Evolutionary conservation across 1,140 invertebrate genomes (phyloP).

Genomic region (Heliconius eleuchia): DNA sequence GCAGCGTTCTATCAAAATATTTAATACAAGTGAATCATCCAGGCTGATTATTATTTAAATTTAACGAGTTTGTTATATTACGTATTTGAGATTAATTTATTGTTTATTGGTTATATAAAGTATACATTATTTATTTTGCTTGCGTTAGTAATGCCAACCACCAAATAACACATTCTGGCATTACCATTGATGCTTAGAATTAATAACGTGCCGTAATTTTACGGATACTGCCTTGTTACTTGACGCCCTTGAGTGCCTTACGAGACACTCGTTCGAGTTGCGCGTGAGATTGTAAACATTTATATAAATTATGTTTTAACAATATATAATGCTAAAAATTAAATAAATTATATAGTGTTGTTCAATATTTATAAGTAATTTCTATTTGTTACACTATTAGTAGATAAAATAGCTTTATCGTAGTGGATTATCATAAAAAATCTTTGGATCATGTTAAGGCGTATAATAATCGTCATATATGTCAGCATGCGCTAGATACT

Average conservation of each 20-base stretch:
- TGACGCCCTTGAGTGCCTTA: slow-evolving; percentile 36
- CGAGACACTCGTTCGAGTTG: slow-evolving; percentile 21
- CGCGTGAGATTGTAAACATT: slow-evolving; percentile 21
- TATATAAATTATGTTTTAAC: background rate
- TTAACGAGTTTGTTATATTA: background rate
- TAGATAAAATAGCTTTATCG: background rate
- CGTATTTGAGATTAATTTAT: background rate
- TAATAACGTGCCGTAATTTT: too few relatives aligned
- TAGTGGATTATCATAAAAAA: slow-evolving; percentile 32
- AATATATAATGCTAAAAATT: background rate
- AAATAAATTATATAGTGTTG: background rate
- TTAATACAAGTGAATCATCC: background rate
- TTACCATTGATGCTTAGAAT: too few relatives aligned
- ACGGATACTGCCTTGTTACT: slow-evolving; percentile 36
- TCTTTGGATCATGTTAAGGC: slow-evolving; percentile 6
- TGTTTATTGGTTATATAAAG: background rate
- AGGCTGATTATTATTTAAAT: background rate
- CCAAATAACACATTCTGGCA: background rate
- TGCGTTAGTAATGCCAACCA: background rate
- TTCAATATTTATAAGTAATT: background rate
- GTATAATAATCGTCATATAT: slow-evolving; percentile 31
- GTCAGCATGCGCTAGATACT: slow-evolving; percentile 49
- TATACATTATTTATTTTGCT: background rate
- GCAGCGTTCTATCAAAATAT: background rate
- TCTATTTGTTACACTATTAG: background rate